Percentiles rank a stretch among this genome's conserved stretches.
Conservation (phyloP, 2,888 invertebrate genomes). For the Drosophila nr. perissopoda region DNA sequence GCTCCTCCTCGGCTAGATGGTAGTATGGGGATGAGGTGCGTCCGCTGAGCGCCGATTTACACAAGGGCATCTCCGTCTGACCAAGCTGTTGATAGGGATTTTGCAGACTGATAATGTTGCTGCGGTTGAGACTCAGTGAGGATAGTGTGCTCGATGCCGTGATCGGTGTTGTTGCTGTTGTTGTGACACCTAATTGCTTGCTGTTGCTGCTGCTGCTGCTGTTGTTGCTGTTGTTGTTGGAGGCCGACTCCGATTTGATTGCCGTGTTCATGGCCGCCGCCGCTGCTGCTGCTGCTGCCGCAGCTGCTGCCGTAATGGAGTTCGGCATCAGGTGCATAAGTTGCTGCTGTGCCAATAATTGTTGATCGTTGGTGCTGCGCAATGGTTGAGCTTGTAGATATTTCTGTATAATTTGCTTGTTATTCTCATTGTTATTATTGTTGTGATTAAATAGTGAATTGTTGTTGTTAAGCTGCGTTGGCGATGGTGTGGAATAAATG, state of each 20-base stretch:
- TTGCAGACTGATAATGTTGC: slow-evolving; percentile 71
- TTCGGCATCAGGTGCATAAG: slow-evolving; percentile 75
- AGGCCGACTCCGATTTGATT: slow-evolving; percentile 65
- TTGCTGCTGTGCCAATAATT: slow-evolving; percentile 71
- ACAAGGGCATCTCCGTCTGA: slow-evolving; percentile 62
- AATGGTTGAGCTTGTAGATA: slow-evolving; percentile 81
- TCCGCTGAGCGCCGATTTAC: slow-evolving; percentile 53
- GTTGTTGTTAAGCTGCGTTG: slow-evolving; percentile 74
- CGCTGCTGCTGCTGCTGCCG: slow-evolving; percentile 58
- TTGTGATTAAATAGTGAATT: slow-evolving; percentile 67
- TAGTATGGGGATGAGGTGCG: slow-evolving; percentile 62
- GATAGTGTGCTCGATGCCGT: slow-evolving; percentile 75
- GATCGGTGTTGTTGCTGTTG: slow-evolving; percentile 70
- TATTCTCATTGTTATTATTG: slow-evolving; percentile 69
- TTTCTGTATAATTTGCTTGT: slow-evolving; percentile 82
- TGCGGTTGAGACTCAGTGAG: slow-evolving; percentile 69
- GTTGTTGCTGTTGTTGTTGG: slow-evolving; percentile 56
- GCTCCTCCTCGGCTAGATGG: slow-evolving; percentile 51
- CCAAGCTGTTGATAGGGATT: slow-evolving; percentile 72
- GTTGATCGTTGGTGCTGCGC: slow-evolving; percentile 63
- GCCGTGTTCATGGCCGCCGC: slow-evolving; percentile 50
- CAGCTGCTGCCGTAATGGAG: slow-evolving; percentile 63
- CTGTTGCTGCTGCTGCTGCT: slow-evolving; percentile 48
- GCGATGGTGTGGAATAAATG: slow-evolving; percentile 79
- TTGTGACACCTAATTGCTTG: slow-evolving; percentile 50